Evolutionary conservation across 2,797 vertebrate genomes (phyloP).

Genomic region (Amniataba percoides): DNA sequence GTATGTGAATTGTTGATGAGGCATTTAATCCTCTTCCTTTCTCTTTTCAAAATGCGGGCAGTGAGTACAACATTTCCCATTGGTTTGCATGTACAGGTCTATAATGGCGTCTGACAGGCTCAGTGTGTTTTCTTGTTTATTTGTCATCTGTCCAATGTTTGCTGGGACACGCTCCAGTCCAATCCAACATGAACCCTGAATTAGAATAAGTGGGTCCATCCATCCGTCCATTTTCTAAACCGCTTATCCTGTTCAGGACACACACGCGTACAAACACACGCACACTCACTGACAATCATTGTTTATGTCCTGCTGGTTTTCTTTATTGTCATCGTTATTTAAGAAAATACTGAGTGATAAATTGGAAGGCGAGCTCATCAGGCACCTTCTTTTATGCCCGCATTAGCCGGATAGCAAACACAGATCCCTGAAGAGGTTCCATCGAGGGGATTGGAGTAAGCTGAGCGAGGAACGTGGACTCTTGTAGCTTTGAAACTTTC

Average conservation of each 20-base stretch:
- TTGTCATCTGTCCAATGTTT: constrained; percentile 17
- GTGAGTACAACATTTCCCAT: constrained; percentile 10
- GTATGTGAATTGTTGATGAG: constrained; percentile 38
- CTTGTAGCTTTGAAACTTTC: constrained; percentile 7
- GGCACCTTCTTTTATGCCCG: constrained; percentile 20
- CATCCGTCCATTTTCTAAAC: constrained; percentile 19
- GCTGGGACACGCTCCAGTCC: constrained; percentile 2
- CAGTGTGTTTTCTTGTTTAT: background rate
- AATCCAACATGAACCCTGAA: constrained; percentile 7
- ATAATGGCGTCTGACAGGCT: constrained; percentile 7
- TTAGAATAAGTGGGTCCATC: constrained; percentile 22
- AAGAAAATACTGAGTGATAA: constrained; percentile 20
- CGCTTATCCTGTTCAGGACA: constrained; percentile 24
- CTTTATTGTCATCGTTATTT: constrained; percentile 16
- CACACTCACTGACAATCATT: background rate
- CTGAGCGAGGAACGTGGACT: constrained; percentile 20
- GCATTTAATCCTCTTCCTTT: constrained; percentile 30
- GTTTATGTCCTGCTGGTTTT: constrained; percentile 4
- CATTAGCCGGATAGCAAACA: constrained; percentile 12
- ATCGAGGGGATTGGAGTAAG: constrained; percentile 35
- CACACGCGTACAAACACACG: constrained; percentile 1
- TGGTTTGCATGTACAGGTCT: constrained; percentile 3
- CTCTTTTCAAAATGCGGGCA: constrained; percentile 10
- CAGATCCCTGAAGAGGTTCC: constrained; percentile 35
- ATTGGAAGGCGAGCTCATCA: constrained; percentile 30